phyloP scores from a whole-genome alignment of 1,140 invertebrate species.

The Atta texana region DNA sequence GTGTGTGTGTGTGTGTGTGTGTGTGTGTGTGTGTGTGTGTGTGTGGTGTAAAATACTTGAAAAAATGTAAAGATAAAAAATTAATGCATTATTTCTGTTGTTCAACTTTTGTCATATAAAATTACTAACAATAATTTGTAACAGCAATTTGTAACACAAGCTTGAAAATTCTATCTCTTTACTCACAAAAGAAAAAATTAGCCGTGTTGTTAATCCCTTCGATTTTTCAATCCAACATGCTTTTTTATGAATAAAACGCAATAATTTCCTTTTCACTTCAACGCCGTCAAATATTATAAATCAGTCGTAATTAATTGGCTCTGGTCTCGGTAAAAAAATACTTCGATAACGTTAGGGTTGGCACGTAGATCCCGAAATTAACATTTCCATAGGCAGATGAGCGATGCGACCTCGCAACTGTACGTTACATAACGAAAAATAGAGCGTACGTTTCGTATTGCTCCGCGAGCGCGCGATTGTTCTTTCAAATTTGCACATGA shows the following conservation, averaged over 20 bases:
- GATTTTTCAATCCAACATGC: background rate
- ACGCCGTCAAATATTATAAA: background rate
- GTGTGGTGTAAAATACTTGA: background rate
- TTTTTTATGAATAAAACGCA: background rate
- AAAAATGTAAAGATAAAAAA: background rate
- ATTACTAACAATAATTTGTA: background rate
- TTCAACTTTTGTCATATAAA: conserved; percentile 1
- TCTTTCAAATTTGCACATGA: conserved; percentile 81
- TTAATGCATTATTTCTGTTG: background rate
- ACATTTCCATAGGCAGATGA: conserved; percentile 63
- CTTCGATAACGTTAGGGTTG: conserved; percentile 18
- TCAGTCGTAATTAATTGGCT: background rate
- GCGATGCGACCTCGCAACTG: conserved; percentile 45
- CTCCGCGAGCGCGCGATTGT: conserved; percentile 65
- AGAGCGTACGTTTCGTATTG: conserved; percentile 55
- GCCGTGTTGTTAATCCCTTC: background rate
- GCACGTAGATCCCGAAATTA: conserved; percentile 47
- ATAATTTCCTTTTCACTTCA: conserved; percentile 4
- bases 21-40: too few relatives aligned
- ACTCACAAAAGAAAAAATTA: background rate
- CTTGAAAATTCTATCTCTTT: background rate
- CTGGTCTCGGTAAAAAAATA: background rate
- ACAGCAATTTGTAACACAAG: background rate
- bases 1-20: too few relatives aligned
- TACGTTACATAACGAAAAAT: conserved; percentile 66